These are phyloP conservation scores for Solea solea DNA, from an alignment of 2,113 vertebrate genomes.

Conservation along the genomic window DNA sequence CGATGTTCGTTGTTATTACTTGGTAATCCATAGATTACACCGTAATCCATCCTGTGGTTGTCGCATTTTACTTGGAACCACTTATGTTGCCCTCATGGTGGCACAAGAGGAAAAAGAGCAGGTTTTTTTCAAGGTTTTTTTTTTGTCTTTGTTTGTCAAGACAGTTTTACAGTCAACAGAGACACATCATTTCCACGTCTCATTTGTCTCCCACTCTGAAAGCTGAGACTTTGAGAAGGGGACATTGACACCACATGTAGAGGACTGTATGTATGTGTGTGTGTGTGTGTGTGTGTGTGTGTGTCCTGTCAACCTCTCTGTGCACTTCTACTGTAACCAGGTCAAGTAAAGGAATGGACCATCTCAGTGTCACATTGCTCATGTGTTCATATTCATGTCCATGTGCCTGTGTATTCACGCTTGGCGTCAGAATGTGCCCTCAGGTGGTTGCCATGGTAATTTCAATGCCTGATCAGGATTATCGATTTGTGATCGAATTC, in stretches of 20 bases:
- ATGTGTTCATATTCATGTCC: conserved; percentile 16
- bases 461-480: conserved; percentile 51
- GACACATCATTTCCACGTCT: conserved; percentile 23
- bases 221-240: conserved; percentile 39
- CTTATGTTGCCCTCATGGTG: not conserved
- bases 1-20: too few species aligned
- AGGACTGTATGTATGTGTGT: conserved; percentile 1
- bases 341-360: conserved; percentile 33
- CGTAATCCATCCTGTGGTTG: not conserved
- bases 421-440: conserved; percentile 33
- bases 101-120: too few species aligned
- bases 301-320: conserved; percentile 30
- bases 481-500: conserved; percentile 69
- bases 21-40: too few species aligned
- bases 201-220: conserved; percentile 14
- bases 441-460: conserved; percentile 62
- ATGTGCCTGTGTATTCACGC: conserved; percentile 12
- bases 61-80: not conserved
- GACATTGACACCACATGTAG: conserved; percentile 31
- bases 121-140: too few species aligned
- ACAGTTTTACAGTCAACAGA: not conserved
- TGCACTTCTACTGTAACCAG: conserved; percentile 32
- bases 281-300: conserved; percentile 12
- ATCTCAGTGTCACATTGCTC: conserved; percentile 25
- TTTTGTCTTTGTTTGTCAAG: not conserved